Evolutionary conservation across 2,888 invertebrate species (phyloP).

Genomic region (Aleiodes leptofemur): DNA sequence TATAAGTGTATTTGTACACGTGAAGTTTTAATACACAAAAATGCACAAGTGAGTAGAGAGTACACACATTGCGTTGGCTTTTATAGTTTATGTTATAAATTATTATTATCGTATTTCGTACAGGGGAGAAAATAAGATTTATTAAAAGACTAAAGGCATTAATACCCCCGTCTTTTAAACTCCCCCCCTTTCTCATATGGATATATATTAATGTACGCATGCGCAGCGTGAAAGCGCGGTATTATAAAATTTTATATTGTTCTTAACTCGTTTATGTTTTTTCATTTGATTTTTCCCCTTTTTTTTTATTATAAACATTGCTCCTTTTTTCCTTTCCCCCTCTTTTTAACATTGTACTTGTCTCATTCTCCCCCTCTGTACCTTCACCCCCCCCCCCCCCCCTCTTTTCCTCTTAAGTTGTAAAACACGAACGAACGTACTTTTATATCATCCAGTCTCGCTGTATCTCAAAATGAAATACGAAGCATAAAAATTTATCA

Average conservation of each 20-base stretch:
- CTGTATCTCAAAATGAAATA: conserved; percentile 43
- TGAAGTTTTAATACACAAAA: conserved; percentile 38
- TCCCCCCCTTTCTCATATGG: conserved; percentile 52
- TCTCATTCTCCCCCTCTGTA: conserved; percentile 1
- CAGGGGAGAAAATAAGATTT: conserved; percentile 69
- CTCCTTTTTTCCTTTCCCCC: conserved; percentile 21
- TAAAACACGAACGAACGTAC: conserved; percentile 40
- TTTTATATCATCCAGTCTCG: conserved; percentile 43
- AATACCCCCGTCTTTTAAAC: conserved; percentile 56
- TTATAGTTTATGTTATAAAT: conserved; percentile 73
- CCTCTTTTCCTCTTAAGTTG: conserved; percentile 28
- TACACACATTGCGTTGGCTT: conserved; percentile 55
- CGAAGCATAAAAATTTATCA: conserved; percentile 44
- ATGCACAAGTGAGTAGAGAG: neutral
- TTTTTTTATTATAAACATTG: conserved; percentile 21
- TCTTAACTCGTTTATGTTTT: conserved; percentile 40
- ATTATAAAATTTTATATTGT: conserved; percentile 49
- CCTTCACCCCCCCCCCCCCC: conserved; percentile 2
- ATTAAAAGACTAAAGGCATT: conserved; percentile 70
- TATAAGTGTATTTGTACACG: conserved; percentile 35
- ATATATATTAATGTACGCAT: conserved; percentile 58
- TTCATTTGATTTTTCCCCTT: conserved; percentile 45
- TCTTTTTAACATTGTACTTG: conserved; percentile 31
- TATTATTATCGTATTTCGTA: conserved; percentile 73
- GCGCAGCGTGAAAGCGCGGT: conserved; percentile 45